Base-by-base conservation (phyloP, 2,113 vertebrate species). In the Butorides virescens region DNA sequence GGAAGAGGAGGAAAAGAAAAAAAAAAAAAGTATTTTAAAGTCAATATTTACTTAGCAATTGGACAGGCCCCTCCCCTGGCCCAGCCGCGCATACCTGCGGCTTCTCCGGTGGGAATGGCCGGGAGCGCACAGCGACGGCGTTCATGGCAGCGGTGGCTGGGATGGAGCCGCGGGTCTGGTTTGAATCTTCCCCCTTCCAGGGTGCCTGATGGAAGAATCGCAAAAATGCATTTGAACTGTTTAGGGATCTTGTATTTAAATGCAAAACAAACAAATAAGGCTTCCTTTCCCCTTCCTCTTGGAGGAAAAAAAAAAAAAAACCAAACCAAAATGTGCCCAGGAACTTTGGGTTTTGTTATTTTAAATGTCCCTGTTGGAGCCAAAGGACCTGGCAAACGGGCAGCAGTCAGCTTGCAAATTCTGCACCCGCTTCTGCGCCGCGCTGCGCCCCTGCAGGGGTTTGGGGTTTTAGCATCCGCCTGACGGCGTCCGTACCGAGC, bases 21-120 rank as follows among this genome's bases (percentile, higher is more conserved):
- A 44, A 11, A 58, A 87, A 13, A 81, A 20, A 11, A 3, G 2
- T 44, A 20, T 91, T 95, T 93, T 70, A 88, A 88, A 93, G 92
- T 95, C 97, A 97, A 92, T 96, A 92, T 97, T 97, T 66, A 63
- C 75, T 73, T 10, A 94, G 95, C 47, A 62, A 92, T 84, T 4
- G 83, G 63, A 34, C 0, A 7, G 47, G 58, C 77, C 94, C 90
- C n/a, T 85, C 78, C 93, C 90, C 82, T 32, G 34, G 72, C 49
- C 32, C 3, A 26, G 55, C 88, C 12, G 5, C 36, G 2, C 95
- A 97, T 97, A 96, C 96, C 96, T 97, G 97, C 26, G 96, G 97
- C 93, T 95, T 73, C 86, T 91, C 91, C 62, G 4, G 17, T 21
- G 59, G 91, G 93, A 94, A 77, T 53, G 84, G 92, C 82, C 9